Base-by-base conservation (phyloP, 2,888 invertebrate species). In the Caprella mutica region DNA sequence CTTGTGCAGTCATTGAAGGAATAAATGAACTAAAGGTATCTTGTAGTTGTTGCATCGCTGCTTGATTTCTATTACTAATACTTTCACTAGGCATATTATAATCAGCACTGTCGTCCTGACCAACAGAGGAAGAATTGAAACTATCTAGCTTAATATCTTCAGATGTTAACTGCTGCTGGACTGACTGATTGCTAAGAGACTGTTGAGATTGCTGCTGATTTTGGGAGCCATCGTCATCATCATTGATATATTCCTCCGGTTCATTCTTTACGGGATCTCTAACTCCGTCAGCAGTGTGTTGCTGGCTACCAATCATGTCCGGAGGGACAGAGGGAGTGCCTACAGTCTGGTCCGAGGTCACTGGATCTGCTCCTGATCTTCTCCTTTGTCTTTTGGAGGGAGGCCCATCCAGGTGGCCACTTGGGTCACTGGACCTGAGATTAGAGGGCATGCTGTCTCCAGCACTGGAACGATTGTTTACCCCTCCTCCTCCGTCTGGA, bases 31-130 rank as follows among this genome's bases (percentile, higher is more conserved):
- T 56, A 56, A 59, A 63, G 46, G 57, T 59, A 35, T 63, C 63
- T 43, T 63, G 63, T 42, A 63, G 55, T 52, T 63, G 59, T 58
- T 63, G 63, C 63, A 63, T 63, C 27, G 63, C 59, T 39, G 59
- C 55, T 33, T 59, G 56, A 38, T 55, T 63, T 39, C 61, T 51
- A 40, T 59, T 63, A 24, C 55, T 55, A 14, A 21, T 48, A 4
- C 56, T 48, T n/a, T 55, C 55, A 2, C 48, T 52, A 5, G 53
- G 54, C 9, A 43, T 55, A 26, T 46, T 50, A 12, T 30, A 24
- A 21, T 33, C 51, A 14, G 51, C 30, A 30, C 51, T 30, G n/a
- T 35, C 19, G 21, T 38, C 38, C 27, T 58, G 58, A 33, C 40
- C 53, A 19, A 55, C 33, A 56, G 55, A 54, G 27, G 56, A 39